phyloP scores from a whole-genome alignment of 2,888 invertebrate species.

The Drosophila subquinaria region DNA sequence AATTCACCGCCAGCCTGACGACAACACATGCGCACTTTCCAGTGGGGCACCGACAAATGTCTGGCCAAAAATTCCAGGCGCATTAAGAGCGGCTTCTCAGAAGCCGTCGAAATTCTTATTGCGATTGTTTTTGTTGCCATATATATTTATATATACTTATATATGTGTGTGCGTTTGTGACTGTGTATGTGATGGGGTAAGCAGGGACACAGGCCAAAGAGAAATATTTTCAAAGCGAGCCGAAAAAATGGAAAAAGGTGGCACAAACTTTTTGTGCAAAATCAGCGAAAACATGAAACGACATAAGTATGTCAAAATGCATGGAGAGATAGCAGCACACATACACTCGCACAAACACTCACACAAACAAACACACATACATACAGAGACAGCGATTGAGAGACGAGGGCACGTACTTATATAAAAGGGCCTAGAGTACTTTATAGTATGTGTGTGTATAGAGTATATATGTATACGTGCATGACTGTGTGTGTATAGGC shows the following conservation, averaged over 20 bases:
- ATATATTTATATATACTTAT: not conserved
- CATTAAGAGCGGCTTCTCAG: slow-evolving; percentile 59
- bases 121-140: slow-evolving; percentile 6
- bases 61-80: slow-evolving; percentile 44
- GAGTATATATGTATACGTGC: slow-evolving; percentile 33
- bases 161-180: not conserved
- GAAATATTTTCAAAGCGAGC: slow-evolving; percentile 57
- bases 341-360: slow-evolving; percentile 16
- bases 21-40: slow-evolving; percentile 74
- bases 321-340: slow-evolving; percentile 63
- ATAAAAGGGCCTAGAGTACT: slow-evolving; percentile 79
- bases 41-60: slow-evolving; percentile 32
- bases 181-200: not conserved
- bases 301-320: slow-evolving; percentile 82
- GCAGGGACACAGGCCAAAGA: slow-evolving; percentile 39
- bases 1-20: slow-evolving; percentile 46
- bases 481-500: slow-evolving; percentile 20
- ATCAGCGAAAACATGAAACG: slow-evolving; percentile 81
- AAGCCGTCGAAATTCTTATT: slow-evolving; percentile 30
- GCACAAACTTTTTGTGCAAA: slow-evolving; percentile 73
- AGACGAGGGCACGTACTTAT: slow-evolving; percentile 71
- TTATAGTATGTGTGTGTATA: slow-evolving; percentile 44
- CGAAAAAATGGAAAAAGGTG: slow-evolving; percentile 59
- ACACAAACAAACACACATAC: slow-evolving; percentile 27
- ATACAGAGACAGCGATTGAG: slow-evolving; percentile 34